Evolutionary conservation across 2,113 vertebrate species (phyloP), one percentile per base, ranked within the genome.

Genomic region (Xiphias gladius): DNA sequence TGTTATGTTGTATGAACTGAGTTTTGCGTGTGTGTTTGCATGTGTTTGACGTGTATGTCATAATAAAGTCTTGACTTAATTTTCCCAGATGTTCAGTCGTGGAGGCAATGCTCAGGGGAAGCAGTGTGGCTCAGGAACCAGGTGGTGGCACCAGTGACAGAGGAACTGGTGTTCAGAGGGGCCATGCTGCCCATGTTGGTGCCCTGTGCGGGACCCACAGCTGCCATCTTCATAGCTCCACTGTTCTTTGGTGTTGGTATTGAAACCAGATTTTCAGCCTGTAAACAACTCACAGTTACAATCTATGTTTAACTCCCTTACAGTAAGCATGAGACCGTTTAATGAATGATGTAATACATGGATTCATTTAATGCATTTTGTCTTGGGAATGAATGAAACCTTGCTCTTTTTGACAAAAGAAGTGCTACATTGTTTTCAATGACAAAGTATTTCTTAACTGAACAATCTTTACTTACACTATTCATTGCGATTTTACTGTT

Each of bases 101-200:
- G 96, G 95, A 88, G 74, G 63, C 71, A 86, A 57, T 95, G 95
- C 69, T 73, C 93, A 55, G 85, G 91, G 17, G 95, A 96, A 64
- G 95, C 95, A 95, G 94, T 94, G 55, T 97, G 96, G 96, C 93
- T 96, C 68, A 93, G 96, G 52, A 96, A 96, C 92, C 97, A 97
- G 87, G 93, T 96, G 93, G 96, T 96, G n/a, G 96, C 95, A 0
- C 96, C 96, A 9, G 79, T 96, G 71, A 96, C 94, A 1, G 96
- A 96, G 79, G 94, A 96, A 89, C 92, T 96, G 89, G 95, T 96
- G 54, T 96, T 96, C 89, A 95, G 96, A 52, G 95, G 94, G 57
- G 96, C 95, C 77, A 96, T 96, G 95, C 85, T 97, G 86, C 95
- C 95, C 71, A 95, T 96, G 95, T 80, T 96, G 57, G 92, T 96